Evolutionary conservation across 2,888 invertebrate species (phyloP).

Genomic region (Matsumyia berberina): DNA sequence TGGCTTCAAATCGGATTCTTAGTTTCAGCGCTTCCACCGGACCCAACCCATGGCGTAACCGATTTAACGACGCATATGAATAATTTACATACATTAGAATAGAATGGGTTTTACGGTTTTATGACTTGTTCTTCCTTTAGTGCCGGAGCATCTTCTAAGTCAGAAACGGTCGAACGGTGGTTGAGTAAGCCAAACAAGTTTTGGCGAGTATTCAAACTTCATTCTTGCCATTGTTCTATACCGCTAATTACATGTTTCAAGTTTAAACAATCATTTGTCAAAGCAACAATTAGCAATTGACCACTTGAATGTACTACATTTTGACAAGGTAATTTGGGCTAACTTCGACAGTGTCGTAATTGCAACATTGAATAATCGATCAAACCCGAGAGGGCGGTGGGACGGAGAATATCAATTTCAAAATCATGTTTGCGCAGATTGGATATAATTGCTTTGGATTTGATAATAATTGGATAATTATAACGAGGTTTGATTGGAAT

Average conservation of each 20-base stretch:
- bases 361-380: conserved; percentile 29
- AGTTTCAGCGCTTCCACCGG: conserved; percentile 2
- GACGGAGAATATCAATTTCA: conserved; percentile 15
- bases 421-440: conserved; percentile 16
- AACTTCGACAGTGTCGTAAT: conserved; percentile 25
- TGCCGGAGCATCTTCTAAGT: conserved; percentile 19
- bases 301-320: conserved; percentile 11
- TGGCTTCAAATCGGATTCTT: conserved; percentile 1
- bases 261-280: conserved; percentile 30
- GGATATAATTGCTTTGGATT: conserved; percentile 39
- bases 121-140: neutral
- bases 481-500: neutral
- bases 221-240: neutral
- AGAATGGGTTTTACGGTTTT: neutral
- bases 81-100: conserved; percentile 48
- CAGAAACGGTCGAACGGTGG: neutral
- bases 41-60: conserved; percentile 36
- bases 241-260: conserved; percentile 2
- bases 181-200: neutral
- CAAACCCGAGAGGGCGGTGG: neutral
- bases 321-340: conserved; percentile 24
- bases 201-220: neutral
- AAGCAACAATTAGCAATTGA: conserved; percentile 42
- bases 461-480: conserved; percentile 44
- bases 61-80: conserved; percentile 21